A percentile compares a stretch with the other conserved stretches of the same genome.
Evolutionary conservation across 2,113 vertebrate genomes (phyloP).

Genomic region (Platysternon megacephalum): DNA sequence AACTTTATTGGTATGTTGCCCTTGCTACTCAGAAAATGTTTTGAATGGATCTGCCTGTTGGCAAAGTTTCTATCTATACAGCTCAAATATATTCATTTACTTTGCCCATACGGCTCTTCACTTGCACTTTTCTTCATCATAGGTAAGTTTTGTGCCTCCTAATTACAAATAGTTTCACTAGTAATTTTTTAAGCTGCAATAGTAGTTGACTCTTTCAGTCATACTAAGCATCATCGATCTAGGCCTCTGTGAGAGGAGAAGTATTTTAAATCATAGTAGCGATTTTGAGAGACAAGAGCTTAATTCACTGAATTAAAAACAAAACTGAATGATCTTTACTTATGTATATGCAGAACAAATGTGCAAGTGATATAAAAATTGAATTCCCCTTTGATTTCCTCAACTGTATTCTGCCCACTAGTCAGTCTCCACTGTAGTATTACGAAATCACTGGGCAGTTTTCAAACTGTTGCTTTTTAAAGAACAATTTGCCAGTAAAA

Average conservation of each 20-base stretch:
- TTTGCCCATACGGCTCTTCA: not conserved
- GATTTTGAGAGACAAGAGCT: not conserved
- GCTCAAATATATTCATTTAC: not conserved
- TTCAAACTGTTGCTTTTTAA: not conserved
- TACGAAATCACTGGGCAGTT: not conserved
- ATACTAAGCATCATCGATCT: not conserved
- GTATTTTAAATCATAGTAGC: not conserved
- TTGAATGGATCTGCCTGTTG: not conserved
- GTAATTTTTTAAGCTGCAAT: not conserved
- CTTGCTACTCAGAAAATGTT: not conserved
- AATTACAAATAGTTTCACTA: not conserved
- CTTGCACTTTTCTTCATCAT: not conserved
- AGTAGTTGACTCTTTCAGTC: not conserved
- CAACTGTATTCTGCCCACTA: not conserved
- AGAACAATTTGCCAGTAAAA: not conserved
- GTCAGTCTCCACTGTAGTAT: not conserved
- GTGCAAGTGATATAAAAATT: not conserved
- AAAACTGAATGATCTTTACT: not conserved
- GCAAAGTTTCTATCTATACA: not conserved
- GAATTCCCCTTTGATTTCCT: not conserved
- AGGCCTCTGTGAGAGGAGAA: not conserved
- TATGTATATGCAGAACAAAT: not conserved
- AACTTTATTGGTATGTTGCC: not conserved
- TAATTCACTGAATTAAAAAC: not conserved
- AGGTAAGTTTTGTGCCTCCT: not conserved